Percentiles rank a stretch among this genome's conserved stretches.
These are phyloP conservation scores for Drosophila ercepeae DNA, from an alignment of 1,140 invertebrate genomes.

Conservation along the genomic window DNA sequence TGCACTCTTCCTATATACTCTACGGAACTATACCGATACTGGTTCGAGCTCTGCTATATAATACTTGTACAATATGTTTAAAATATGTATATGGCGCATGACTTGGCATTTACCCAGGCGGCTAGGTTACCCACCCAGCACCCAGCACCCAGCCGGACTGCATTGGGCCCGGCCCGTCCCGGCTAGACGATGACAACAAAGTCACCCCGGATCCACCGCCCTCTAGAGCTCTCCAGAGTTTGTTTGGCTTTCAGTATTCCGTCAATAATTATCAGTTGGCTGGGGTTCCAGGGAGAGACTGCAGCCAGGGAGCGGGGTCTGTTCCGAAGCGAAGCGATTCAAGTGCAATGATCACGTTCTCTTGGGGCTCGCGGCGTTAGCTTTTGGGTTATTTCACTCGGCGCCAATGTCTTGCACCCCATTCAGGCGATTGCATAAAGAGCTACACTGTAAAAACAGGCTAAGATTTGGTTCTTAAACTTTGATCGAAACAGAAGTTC, in stretches of 20 bases:
- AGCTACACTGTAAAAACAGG: not conserved
- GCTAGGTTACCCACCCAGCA: no score
- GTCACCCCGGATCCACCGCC: not conserved
- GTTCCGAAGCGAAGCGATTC: not conserved
- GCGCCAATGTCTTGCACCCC: constrained; percentile 12
- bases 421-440: constrained; percentile 3
- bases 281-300: constrained; percentile 5
- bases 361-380: not conserved
- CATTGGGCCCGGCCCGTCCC: constrained; percentile 15
- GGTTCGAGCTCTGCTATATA: not conserved
- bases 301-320: not conserved
- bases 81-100: constrained; percentile 16
- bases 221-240: constrained; percentile 4
- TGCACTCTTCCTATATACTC: not conserved
- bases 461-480: no score
- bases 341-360: constrained; percentile 41
- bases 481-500: no score
- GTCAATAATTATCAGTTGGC: constrained; percentile 60
- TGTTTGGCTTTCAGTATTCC: constrained; percentile 1
- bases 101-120: constrained; percentile 30
- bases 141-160: no score
- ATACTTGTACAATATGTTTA: not conserved
- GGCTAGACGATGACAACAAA: constrained; percentile 54
- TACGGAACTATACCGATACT: not conserved
- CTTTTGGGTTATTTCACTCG: constrained; percentile 4